Evolutionary conservation across 1,140 invertebrate genomes (phyloP), one percentile per base, ranked within the genome.

Genomic region (Ctenoplectra terminalis): DNA sequence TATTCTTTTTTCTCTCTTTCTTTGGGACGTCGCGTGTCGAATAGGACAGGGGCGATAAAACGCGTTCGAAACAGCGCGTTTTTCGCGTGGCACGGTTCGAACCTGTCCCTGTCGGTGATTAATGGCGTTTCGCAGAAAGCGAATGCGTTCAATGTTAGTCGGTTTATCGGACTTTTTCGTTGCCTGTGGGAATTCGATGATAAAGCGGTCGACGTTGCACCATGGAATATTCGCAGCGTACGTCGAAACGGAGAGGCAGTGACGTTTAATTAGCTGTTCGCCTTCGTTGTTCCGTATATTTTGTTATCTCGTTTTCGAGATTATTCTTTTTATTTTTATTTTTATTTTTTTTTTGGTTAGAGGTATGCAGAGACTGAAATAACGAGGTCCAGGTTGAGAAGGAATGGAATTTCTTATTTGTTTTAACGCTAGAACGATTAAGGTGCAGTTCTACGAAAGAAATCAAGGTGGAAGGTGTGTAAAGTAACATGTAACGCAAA

Each of bases 121-220:
- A 73, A 73, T 80, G 77, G 58, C 26, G 9, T 43, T 52, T 11
- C 34, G 26, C 43, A n/a, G 74, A 31, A 54, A 52, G 40, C 34
- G 40, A 70, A 43, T 34, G 17, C 46, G n/a, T 37, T 46, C 52
- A 13, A 34, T 43, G 52, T 31, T 58, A 26, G 15, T 29, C 52
- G 63, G 26, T 58, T 56, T 67, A 46, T 77, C 74, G 63, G 15
- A 15, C 40, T 46, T 26, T 77, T 77, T 46, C 20, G n/a, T 48
- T 17, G 31, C 23, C 52, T 71, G 50, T 71, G 67, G n/a, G 48
- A 71, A 71, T 71, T 54, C 50, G 64, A n/a, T 31, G 67, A 71
- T 71, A 71, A 71, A 34, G 29, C 66, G 17, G 26, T 69, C 66
- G 8, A 31, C 5, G 58, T n/a, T 26, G 46, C 31, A 34, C 63